Evolutionary conservation across 2,797 vertebrate species (phyloP).

Genomic region (Anolis apletophallus): DNA sequence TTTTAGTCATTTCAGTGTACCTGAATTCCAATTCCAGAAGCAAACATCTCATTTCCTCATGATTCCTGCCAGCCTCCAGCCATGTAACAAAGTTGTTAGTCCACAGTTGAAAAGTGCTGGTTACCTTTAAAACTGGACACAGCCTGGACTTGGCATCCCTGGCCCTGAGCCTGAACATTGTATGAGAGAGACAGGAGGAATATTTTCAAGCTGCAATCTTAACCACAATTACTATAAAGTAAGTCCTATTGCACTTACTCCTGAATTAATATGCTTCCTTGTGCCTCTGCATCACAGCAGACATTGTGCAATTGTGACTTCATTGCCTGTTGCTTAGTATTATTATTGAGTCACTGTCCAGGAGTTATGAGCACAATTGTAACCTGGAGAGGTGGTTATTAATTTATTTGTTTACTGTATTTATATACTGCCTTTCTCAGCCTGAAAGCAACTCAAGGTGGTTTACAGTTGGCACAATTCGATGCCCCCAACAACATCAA

Average conservation of each 20-base stretch:
- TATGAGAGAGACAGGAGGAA: neutral
- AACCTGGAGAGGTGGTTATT: neutral
- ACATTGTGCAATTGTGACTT: slow-evolving; percentile 9
- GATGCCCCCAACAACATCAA: no score
- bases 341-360: neutral
- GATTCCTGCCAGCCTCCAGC: neutral
- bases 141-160: neutral
- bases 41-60: neutral
- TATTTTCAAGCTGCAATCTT: neutral
- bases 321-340: neutral
- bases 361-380: neutral
- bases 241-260: neutral
- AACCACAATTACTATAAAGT: neutral
- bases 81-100: neutral
- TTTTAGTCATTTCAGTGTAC: no score
- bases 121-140: neutral
- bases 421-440: no score
- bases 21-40: no score
- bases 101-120: neutral
- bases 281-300: neutral
- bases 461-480: no score
- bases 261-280: neutral
- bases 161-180: neutral
- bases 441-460: no score
- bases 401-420: no score